Conservation (phyloP, 1,140 invertebrate genomes). For the Brachionus rubens region DNA sequence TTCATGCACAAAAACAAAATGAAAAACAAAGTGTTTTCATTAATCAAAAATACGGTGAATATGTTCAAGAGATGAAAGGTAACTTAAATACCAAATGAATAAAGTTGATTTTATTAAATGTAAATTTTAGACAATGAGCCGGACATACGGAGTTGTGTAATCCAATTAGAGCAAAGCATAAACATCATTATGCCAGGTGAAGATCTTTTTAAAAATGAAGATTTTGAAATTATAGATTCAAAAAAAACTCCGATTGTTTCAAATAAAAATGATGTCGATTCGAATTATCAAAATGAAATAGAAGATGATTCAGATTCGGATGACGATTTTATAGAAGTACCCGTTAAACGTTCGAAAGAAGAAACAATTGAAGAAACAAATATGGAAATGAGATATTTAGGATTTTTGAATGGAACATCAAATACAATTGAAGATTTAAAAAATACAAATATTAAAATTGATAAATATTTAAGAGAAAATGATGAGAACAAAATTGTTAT, state of each 20-base stretch:
- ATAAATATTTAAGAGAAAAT: constrained; percentile 40
- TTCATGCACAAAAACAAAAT: constrained; percentile 17
- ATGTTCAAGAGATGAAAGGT: constrained; percentile 11
- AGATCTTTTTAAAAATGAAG: constrained; percentile 52
- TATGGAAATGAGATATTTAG: constrained; percentile 2
- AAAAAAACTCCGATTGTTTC: background rate
- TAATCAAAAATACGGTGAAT: constrained; percentile 17
- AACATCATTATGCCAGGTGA: constrained; percentile 57
- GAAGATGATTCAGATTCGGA: constrained; percentile 36
- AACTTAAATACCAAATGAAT: too few species aligned
- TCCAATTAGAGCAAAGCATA: constrained; percentile 59
- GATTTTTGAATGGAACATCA: background rate
- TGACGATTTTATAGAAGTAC: constrained; percentile 55
- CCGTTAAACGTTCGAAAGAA: constrained; percentile 49
- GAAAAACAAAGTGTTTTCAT: constrained; percentile 25
- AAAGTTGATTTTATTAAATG: too few species aligned
- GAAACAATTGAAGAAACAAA: background rate
- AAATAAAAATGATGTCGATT: too few species aligned
- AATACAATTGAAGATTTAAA: background rate
- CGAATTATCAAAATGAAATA: background rate
- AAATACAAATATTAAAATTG: constrained; percentile 40
- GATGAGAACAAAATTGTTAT: constrained; percentile 50
- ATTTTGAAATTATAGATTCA: constrained; percentile 18
- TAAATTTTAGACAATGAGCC: background rate
- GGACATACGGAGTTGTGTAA: constrained; percentile 53